These are phyloP conservation scores for Phataginus tricuspis DNA, from an alignment of 2,797 vertebrate genomes.

Conservation along the genomic window DNA sequence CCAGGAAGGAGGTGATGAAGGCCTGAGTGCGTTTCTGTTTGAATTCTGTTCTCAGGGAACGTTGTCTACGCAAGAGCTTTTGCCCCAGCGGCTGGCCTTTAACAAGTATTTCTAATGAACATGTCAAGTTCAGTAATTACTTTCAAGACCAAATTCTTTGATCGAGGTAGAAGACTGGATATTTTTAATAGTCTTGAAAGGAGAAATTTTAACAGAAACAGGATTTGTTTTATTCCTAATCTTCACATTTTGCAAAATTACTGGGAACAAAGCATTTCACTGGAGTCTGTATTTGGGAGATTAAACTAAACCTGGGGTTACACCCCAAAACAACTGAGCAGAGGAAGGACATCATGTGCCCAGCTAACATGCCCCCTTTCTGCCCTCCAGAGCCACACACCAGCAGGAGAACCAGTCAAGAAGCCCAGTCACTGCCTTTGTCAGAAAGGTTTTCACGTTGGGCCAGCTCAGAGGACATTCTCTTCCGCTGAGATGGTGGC, in stretches of 20 bases:
- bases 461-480: slow-evolving; percentile 62
- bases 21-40: not conserved
- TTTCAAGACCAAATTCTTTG: slow-evolving; percentile 14
- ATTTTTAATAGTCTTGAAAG: not conserved
- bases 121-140: not conserved
- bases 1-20: not conserved
- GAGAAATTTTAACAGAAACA: not conserved
- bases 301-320: not conserved
- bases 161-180: slow-evolving; percentile 16
- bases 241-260: not conserved
- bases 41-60: not conserved
- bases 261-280: not conserved
- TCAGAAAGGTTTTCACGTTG: slow-evolving; percentile 72
- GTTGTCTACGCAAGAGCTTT: not conserved
- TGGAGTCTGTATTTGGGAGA: not conserved
- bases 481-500: slow-evolving; percentile 76
- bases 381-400: slow-evolving; percentile 78
- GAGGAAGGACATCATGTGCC: not conserved
- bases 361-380: slow-evolving; percentile 64
- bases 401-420: slow-evolving; percentile 82
- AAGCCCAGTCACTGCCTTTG: slow-evolving; percentile 76
- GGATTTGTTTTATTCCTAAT: slow-evolving; percentile 19
- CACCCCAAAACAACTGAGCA: not conserved
- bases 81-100: not conserved
- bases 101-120: not conserved